phyloP scores from a whole-genome alignment of 2,888 invertebrate species.

The Eudiplozoon nipponicum region DNA sequence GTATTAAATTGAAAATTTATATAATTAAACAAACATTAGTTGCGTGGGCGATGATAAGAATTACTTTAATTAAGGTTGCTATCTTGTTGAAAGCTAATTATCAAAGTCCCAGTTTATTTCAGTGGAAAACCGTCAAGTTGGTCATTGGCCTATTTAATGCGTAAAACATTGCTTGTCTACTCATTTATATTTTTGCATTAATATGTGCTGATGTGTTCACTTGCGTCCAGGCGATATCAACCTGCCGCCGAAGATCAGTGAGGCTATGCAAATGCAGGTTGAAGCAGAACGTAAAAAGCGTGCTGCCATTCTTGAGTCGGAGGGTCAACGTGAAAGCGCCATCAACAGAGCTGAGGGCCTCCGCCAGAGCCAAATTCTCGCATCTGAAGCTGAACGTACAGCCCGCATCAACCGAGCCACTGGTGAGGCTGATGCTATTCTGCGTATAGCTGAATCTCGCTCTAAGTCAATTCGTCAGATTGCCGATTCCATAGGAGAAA shows the following conservation, averaged over 20 bases:
- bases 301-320: slow-evolving; percentile 78
- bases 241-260: slow-evolving; percentile 58
- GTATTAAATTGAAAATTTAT: too few relatives aligned
- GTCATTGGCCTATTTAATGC: too few relatives aligned
- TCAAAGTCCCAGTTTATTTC: too few relatives aligned
- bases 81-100: too few relatives aligned
- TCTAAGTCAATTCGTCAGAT: slow-evolving; percentile 48
- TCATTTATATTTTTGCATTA: too few relatives aligned
- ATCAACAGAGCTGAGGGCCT: slow-evolving; percentile 92
- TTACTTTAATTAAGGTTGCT: too few relatives aligned
- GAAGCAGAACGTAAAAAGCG: slow-evolving; percentile 84
- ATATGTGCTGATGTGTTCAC: too few relatives aligned
- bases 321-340: slow-evolving; percentile 42
- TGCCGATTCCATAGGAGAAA: slow-evolving; percentile 34
- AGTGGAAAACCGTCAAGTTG: too few relatives aligned
- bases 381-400: slow-evolving; percentile 66
- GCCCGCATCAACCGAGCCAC: slow-evolving; percentile 65
- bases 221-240: slow-evolving; percentile 43
- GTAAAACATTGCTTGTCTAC: too few relatives aligned
- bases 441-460: slow-evolving; percentile 53
- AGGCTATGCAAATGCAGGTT: slow-evolving; percentile 99
- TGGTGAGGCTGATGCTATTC: slow-evolving; percentile 52
- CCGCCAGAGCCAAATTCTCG: slow-evolving; percentile 54
- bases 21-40: too few relatives aligned
- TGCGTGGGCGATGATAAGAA: too few relatives aligned